Conservation (phyloP, 2,888 invertebrate species). For the Nasonia oneida region DNA sequence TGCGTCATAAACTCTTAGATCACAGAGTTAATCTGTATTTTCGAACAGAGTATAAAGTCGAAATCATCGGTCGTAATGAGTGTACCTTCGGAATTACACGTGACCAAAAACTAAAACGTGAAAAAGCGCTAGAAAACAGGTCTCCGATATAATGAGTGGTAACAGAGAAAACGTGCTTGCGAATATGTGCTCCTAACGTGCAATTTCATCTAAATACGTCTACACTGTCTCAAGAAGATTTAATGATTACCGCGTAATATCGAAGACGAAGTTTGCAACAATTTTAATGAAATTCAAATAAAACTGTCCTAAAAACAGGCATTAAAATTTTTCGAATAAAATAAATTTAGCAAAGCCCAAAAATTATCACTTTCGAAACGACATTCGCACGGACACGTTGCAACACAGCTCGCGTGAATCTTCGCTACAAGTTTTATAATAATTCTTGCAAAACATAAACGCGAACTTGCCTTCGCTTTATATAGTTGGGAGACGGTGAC, state of each 20-base stretch:
- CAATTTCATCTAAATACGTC: neutral
- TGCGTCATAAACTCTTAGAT: no score
- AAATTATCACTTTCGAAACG: conserved; percentile 38
- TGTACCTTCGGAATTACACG: neutral
- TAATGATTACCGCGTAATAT: neutral
- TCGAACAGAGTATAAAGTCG: neutral
- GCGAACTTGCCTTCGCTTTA: conserved; percentile 3
- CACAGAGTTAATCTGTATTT: no score
- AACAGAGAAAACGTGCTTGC: neutral
- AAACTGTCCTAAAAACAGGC: no score
- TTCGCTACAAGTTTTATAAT: conserved; percentile 38
- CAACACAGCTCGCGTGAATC: conserved; percentile 26
- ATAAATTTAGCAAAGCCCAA: neutral
- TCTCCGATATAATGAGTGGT: neutral
- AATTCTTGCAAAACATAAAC: conserved; percentile 45
- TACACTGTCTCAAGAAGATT: neutral
- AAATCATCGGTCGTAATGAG: neutral
- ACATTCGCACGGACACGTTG: neutral
- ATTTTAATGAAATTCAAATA: neutral
- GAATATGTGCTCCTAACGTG: neutral
- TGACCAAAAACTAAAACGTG: no score
- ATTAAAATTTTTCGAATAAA: neutral
- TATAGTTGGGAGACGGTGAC: conserved; percentile 4
- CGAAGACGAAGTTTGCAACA: neutral
- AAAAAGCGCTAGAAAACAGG: neutral